Evolutionary conservation across 2,113 vertebrate genomes (phyloP), one percentile per base, ranked within the genome.

Genomic region (Carettochelys insculpta): DNA sequence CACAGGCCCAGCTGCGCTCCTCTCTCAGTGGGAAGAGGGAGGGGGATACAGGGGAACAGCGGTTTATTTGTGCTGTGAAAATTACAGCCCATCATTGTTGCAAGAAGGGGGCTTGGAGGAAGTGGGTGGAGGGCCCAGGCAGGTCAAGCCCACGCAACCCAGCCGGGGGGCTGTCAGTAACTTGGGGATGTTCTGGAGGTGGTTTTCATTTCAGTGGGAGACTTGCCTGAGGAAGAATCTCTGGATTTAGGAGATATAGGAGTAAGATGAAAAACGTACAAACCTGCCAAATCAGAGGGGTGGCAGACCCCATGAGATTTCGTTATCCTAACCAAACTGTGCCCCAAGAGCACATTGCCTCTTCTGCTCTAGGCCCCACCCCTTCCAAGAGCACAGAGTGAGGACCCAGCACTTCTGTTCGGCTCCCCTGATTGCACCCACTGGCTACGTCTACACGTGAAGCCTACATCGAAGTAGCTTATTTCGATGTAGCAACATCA

Each of bases 1-100:
- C 29, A 77, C 84, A 47, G 86, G 41, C 90, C 93, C 96, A 94
- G 94, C 95, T 95, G 95, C 3, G 4, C 86, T 94, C 82, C 56
- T 87, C 47, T 79, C 77, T 86, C 68, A 38, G 87, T 41, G 77
- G 87, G 89, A 92, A 93, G 89, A 80, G 76, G 81, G 79, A 94
- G 91, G 85, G 93, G 80, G 84, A 75, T 19, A 6, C 77, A 17
- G 4, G 0, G 19, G 11, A 77, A 83, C 29, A n/a, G 31, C 47
- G 17, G 88, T 89, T 81, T 93, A 58, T 89, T 89, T 94, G 82
- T 91, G 87, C 83, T 75, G 1, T 20, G 76, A 80, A 95, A 94
- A 92, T 86, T 76, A 78, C 77, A 92, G 82, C 87, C 91, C 86
- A 22, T 9, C 0, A 1, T 24, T 1, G 10, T 51, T 51, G 54